Conservation (phyloP, 2,888 invertebrate genomes). For the Theretra japonica region DNA sequence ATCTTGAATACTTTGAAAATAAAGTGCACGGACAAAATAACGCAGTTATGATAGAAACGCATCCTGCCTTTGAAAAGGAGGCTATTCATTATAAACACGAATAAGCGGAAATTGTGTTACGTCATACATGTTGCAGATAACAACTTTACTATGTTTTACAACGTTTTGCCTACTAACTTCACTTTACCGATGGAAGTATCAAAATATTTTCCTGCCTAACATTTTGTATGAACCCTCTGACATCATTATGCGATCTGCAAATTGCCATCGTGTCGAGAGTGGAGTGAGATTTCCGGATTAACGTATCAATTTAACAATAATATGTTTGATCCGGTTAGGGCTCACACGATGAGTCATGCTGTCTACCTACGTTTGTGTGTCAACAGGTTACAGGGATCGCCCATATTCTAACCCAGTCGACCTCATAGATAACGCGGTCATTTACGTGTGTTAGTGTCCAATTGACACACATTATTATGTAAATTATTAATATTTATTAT, state of each 20-base stretch:
- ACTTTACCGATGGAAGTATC: not conserved
- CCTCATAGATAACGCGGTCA: not conserved
- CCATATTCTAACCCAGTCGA: not conserved
- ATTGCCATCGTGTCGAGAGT: not conserved
- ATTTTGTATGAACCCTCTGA: not conserved
- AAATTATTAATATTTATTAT: too few relatives aligned
- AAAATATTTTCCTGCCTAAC: not conserved
- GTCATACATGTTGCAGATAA: too few relatives aligned
- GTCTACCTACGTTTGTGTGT: not conserved
- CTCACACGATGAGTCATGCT: not conserved
- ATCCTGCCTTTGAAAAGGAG: too few relatives aligned
- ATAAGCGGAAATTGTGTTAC: too few relatives aligned
- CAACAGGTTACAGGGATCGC: not conserved
- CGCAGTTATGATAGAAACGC: too few relatives aligned
- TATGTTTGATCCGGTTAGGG: slow-evolving; percentile 31
- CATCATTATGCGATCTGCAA: not conserved
- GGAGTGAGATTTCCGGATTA: slow-evolving; percentile 18
- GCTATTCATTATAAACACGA: too few relatives aligned
- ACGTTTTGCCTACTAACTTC: not conserved
- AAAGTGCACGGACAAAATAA: too few relatives aligned
- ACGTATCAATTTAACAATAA: slow-evolving; percentile 40
- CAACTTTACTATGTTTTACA: too few relatives aligned
- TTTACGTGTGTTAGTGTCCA: not conserved
- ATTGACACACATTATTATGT: too few relatives aligned
- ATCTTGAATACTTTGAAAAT: too few relatives aligned